These are phyloP conservation scores for Drosophila ogumai DNA, from an alignment of 1,140 invertebrate genomes.

Conservation along the genomic window DNA sequence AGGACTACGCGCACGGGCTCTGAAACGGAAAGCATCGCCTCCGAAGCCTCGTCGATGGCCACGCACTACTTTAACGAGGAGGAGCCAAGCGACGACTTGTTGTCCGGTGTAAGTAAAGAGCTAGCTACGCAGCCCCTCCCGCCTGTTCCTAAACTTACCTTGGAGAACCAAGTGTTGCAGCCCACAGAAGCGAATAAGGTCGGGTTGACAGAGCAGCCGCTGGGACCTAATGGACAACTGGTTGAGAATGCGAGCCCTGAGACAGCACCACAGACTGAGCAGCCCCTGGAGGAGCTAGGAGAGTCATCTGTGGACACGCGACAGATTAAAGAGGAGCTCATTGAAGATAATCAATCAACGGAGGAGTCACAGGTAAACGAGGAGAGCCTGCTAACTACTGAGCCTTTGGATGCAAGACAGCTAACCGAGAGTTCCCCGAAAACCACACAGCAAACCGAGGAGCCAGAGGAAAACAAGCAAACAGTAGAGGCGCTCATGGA, in stretches of 20 bases:
- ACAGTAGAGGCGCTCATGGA: too few relatives aligned
- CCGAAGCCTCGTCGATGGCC: slow-evolving; percentile 58
- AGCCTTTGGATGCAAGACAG: background rate
- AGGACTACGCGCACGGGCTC: slow-evolving; percentile 10
- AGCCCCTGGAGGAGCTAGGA: background rate
- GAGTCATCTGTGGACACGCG: background rate
- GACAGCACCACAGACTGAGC: background rate
- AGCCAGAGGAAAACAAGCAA: background rate
- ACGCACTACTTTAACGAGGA: slow-evolving; percentile 41
- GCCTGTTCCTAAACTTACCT: slow-evolving; percentile 37
- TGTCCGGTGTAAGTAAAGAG: slow-evolving; percentile 55
- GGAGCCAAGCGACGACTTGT: slow-evolving; percentile 22
- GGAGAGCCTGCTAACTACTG: background rate
- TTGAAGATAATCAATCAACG: background rate
- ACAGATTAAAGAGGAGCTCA: background rate
- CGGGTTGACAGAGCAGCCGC: background rate
- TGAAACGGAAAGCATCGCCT: slow-evolving; percentile 46
- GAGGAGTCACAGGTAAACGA: background rate
- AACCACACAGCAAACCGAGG: background rate
- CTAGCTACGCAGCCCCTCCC: slow-evolving; percentile 23
- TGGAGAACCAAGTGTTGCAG: slow-evolving; percentile 55
- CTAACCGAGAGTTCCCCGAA: background rate
- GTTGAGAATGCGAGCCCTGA: background rate
- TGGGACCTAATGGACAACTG: background rate
- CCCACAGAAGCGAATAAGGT: slow-evolving; percentile 1